These are phyloP conservation scores for Platerodrilus igneus DNA, from an alignment of 2,888 invertebrate genomes.

Conservation along the genomic window DNA sequence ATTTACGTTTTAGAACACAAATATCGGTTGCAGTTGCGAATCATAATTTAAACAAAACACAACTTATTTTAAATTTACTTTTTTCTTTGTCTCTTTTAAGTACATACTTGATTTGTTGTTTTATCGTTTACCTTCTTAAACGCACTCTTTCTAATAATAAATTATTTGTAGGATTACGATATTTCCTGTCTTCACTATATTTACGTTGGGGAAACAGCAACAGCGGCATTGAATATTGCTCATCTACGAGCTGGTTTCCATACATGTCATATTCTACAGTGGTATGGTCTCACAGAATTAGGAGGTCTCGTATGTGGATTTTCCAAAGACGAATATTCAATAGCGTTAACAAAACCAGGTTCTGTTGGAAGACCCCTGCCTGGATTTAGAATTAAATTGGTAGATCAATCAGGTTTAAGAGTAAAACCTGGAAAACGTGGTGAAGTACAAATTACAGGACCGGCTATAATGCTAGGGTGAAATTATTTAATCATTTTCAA, in stretches of 20 bases:
- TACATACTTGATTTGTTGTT: no score
- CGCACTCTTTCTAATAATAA: background rate
- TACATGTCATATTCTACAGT: conserved; percentile 33
- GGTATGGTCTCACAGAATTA: conserved; percentile 37
- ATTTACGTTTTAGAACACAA: no score
- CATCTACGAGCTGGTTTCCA: conserved; percentile 30
- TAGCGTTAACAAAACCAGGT: conserved; percentile 27
- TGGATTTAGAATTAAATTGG: conserved; percentile 34
- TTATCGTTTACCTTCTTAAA: background rate
- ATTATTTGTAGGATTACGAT: conserved; percentile 35
- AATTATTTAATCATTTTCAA: background rate
- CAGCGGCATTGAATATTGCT: conserved; percentile 32
- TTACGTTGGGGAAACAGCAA: conserved; percentile 33
- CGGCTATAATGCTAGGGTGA: conserved; percentile 39
- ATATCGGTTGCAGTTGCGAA: no score
- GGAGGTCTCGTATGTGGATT: conserved; percentile 33
- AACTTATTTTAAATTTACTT: no score
- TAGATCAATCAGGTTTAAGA: conserved; percentile 31
- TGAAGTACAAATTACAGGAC: conserved; percentile 35
- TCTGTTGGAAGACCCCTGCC: conserved; percentile 34
- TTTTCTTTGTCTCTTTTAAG: no score
- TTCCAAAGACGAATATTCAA: conserved; percentile 24
- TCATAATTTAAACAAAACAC: no score
- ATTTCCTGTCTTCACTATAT: conserved; percentile 35
- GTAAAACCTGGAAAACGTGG: conserved; percentile 34